These are phyloP conservation scores for Eupsittula cactorum DNA, from an alignment of 2,113 vertebrate species.

Conservation along the genomic window DNA sequence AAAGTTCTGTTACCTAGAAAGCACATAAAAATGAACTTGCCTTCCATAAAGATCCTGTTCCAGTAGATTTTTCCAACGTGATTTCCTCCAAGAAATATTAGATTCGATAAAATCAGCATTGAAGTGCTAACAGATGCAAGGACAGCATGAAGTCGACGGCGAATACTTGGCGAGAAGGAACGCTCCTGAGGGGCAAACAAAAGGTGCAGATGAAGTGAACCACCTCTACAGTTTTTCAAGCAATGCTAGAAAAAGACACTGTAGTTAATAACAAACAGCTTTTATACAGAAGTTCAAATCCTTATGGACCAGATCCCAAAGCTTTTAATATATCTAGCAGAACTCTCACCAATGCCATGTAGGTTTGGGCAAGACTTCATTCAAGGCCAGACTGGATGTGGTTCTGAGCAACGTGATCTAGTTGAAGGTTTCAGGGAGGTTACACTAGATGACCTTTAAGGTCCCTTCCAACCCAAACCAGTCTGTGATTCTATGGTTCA, in stretches of 20 bases:
- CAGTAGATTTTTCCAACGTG: constrained; percentile 91
- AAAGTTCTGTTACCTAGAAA: constrained; percentile 3
- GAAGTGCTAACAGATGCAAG: constrained; percentile 89
- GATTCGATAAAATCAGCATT: constrained; percentile 94
- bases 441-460: not conserved
- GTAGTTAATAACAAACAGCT: not conserved
- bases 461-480: not conserved
- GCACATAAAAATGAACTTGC: constrained; percentile 69
- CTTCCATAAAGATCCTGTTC: constrained; percentile 91
- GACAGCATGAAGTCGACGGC: constrained; percentile 84
- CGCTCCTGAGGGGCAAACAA: constrained; percentile 72
- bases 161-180: constrained; percentile 78
- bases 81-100: constrained; percentile 93
- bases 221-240: not conserved
- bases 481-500: not conserved
- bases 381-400: not conserved
- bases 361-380: not conserved
- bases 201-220: not conserved
- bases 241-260: not conserved
- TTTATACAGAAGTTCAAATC: not conserved
- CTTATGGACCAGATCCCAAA: not conserved
- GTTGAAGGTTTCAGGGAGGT: not conserved
- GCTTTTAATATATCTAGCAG: not conserved
- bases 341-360: not conserved
- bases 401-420: not conserved